Base-by-base conservation (phyloP, 2,113 vertebrate genomes). In the Pantherophis guttatus region DNA sequence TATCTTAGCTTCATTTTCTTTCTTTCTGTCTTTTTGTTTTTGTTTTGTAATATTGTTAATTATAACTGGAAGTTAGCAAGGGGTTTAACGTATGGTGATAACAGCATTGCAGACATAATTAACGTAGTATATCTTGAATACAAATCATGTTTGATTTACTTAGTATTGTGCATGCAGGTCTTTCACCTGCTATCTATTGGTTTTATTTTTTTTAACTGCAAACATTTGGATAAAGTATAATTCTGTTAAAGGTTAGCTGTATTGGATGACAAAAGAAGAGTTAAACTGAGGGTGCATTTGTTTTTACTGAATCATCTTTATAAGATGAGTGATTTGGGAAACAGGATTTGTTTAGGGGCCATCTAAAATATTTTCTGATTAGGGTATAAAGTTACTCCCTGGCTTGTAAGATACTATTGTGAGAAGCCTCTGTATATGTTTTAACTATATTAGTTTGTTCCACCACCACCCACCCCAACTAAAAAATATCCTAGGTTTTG, bases 1-100 rank as follows among this genome's bases (percentile, higher is more conserved):
- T 98, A 97, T 97, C 97, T 96, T 96, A 96, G 93, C 95, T 97
- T 97, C 89, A 94, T 57, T 96, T 97, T 95, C 91, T 97, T 94
- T 92, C 62, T 70, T n/a, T 81, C 58, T 59, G 58, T 59, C 33
- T 44, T 81, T 75, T 81, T 81, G n/a, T 75, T 75, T 65, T n/a
- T n/a, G 10, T 93, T 96, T 95, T 97, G 26, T 94, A 57, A 87
- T 95, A 95, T 86, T 89, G 91, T 95, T 96, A 91, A 95, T 95
- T 97, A 1, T 95, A 95, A 94, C 11, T 93, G 88, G 81, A 89
- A 92, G 26, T 57, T 90, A 91, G 48, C 92, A 87, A 86, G 55
- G 95, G 87, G 29, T 88, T 88, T 96, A 93, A 92, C 91, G 91
- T 93, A 96, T 96, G 95, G 96, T 92, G 93, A 75, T 50, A 93